Conservation (phyloP, 2,888 invertebrate species). For the Papilio elwesi region DNA sequence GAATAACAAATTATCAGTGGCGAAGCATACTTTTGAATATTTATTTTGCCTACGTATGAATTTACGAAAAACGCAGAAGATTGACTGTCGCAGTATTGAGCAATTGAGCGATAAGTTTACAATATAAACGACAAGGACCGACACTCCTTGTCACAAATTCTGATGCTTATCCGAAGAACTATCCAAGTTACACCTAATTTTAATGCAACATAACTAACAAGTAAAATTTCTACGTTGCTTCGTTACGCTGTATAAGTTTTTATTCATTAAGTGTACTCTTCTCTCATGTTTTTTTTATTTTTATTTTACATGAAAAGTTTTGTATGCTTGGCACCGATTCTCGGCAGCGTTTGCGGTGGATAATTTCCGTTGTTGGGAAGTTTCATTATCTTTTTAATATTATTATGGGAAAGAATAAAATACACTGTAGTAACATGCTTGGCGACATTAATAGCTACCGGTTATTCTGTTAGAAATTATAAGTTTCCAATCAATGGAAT, state of each 20-base stretch:
- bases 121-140: no score
- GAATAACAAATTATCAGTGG: no score
- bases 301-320: constrained; percentile 40
- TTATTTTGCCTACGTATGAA: no score
- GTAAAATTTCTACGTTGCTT: constrained; percentile 23
- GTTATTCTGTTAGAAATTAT: not conserved
- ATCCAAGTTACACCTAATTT: not conserved
- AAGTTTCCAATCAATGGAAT: not conserved
- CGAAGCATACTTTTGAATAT: no score
- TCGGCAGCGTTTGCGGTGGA: constrained; percentile 38
- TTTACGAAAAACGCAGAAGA: no score
- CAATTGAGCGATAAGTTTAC: no score
- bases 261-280: constrained; percentile 36
- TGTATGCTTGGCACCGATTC: constrained; percentile 39
- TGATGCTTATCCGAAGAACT: no score
- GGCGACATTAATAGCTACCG: not conserved
- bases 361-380: constrained; percentile 39
- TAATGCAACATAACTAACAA: constrained; percentile 10
- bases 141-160: no score
- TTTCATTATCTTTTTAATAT: constrained; percentile 39
- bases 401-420: constrained; percentile 25
- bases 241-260: constrained; percentile 34
- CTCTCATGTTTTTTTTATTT: constrained; percentile 21
- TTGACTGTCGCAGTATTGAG: no score
- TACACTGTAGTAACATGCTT: not conserved